These are phyloP conservation scores for Eugnorisma glareosa DNA, from an alignment of 2,888 invertebrate species.

Conservation along the genomic window DNA sequence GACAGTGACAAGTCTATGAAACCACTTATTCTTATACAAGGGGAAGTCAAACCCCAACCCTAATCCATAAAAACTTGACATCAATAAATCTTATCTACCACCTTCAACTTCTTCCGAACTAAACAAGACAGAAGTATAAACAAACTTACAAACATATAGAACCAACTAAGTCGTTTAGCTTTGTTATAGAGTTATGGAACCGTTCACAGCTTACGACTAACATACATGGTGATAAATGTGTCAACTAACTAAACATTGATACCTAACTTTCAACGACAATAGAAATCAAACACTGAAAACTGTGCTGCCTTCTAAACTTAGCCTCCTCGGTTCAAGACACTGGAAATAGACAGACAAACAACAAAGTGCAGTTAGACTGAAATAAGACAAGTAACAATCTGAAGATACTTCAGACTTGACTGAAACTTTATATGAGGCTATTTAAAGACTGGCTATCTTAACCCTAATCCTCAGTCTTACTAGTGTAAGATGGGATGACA, in stretches of 20 bases:
- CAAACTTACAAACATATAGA: not conserved
- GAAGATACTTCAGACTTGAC: slow-evolving; percentile 15
- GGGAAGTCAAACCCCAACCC: slow-evolving; percentile 9
- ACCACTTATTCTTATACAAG: slow-evolving; percentile 8
- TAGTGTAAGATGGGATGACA: not conserved
- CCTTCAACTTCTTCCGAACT: not conserved
- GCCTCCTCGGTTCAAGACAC: slow-evolving; percentile 16
- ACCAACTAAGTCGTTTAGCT: not conserved
- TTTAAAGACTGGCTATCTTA: not conserved
- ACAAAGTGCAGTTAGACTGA: slow-evolving; percentile 38
- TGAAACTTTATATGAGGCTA: slow-evolving; percentile 4
- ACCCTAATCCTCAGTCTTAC: not conserved
- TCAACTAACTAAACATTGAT: not conserved
- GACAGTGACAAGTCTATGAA: slow-evolving; percentile 12
- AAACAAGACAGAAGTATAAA: not conserved
- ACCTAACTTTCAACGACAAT: not conserved
- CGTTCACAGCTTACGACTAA: not conserved
- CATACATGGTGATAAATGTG: not conserved
- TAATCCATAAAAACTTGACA: slow-evolving; percentile 8
- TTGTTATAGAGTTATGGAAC: not conserved
- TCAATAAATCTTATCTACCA: slow-evolving; percentile 23
- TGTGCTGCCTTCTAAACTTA: slow-evolving; percentile 44
- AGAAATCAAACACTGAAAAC: slow-evolving; percentile 9
- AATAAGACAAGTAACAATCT: slow-evolving; percentile 37
- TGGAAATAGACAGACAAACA: slow-evolving; percentile 43